Base-by-base conservation (phyloP, 35 echinoderm and acorn worm species). In the Nesometra sesokonis region DNA sequence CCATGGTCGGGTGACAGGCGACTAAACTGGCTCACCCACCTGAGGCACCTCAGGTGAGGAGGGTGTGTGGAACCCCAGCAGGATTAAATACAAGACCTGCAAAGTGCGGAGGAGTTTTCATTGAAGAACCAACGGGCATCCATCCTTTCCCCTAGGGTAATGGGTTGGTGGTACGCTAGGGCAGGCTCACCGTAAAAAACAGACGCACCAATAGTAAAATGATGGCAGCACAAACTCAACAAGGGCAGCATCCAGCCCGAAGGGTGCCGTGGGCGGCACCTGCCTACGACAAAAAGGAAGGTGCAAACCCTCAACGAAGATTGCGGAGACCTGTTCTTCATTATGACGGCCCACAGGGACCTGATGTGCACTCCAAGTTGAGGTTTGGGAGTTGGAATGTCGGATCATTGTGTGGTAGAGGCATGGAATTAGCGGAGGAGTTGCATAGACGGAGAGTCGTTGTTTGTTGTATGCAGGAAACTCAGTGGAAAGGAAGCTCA, bases 181-280 rank as follows among this genome's bases (percentile, higher is more conserved):
- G 39, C 39, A 43, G 39, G 39, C 39, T 43, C 39, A 43, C 15
- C 39, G 15, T 43, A 43, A 43, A 43, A 43, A 43, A 4, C 4
- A 43, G 15, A 43, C 39, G 39, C 39, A 43, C 39, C 39, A 43
- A 43, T 43, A 43, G 15, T 15, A 7, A 4, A 43, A 43, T 15
- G n/a, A 43, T 43, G 39, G 39, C 39, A 43, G 39, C 15, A 78
- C n/a, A 32, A 78, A 5, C 8, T 5, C 23, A 78, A 78, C 23
- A 78, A 9, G 77, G 77, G 77, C 77, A 78, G 77, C 77, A 78
- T 5, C 77, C 77, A 78, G 77, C 77, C 77, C 77, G 77, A 27
- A 78, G 77, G 77, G 3, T 78, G 77, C 77, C 77, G 77, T 78
- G 77, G 77, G 77, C 77, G 77, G 77, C 23, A 78, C 77, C 77